These are phyloP conservation scores for Aphelenchoides bicaudatus DNA, from an alignment of 2,888 invertebrate genomes.

Conservation along the genomic window DNA sequence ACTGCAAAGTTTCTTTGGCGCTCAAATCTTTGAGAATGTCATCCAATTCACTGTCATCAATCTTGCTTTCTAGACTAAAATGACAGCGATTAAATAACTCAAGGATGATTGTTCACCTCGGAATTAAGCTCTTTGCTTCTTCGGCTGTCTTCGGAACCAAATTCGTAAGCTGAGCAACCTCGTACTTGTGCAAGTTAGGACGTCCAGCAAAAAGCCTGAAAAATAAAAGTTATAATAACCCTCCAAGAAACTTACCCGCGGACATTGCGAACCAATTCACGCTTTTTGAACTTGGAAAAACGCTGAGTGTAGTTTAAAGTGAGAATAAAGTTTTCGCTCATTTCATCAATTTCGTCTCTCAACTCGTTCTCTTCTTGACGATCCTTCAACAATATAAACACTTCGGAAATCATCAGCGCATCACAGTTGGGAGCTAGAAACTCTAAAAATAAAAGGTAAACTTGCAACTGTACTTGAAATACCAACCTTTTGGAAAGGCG, in stretches of 20 bases:
- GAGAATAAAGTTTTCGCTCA: constrained; percentile 96
- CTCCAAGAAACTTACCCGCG: constrained; percentile 67
- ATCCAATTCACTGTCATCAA: constrained; percentile 95
- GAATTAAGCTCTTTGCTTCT: constrained; percentile 94
- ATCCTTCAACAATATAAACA: constrained; percentile 86
- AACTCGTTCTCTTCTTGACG: constrained; percentile 95
- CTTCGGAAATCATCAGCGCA: constrained; percentile 76
- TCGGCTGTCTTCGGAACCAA: constrained; percentile 97
- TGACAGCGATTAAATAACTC: constrained; percentile 37
- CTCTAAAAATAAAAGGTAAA: constrained; percentile 68
- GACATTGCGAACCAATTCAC: constrained; percentile 93
- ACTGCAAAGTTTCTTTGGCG: constrained; percentile 91
- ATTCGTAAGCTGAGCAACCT: constrained; percentile 91
- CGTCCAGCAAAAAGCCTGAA: constrained; percentile 65
- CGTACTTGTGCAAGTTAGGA: constrained; percentile 88
- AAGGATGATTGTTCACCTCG: constrained; percentile 65
- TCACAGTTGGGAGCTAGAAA: constrained; percentile 86
- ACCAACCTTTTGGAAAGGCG: too few relatives aligned
- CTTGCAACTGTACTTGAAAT: too few relatives aligned
- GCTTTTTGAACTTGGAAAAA: constrained; percentile 94
- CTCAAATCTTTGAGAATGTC: constrained; percentile 94
- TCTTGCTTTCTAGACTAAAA: constrained; percentile 80
- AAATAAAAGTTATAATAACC: constrained; percentile 10
- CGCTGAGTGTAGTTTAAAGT: constrained; percentile 90
- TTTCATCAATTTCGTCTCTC: constrained; percentile 92